These are phyloP conservation scores for Scomberomorus guttatus DNA, from an alignment of 2,797 vertebrate species.

Conservation along the genomic window DNA sequence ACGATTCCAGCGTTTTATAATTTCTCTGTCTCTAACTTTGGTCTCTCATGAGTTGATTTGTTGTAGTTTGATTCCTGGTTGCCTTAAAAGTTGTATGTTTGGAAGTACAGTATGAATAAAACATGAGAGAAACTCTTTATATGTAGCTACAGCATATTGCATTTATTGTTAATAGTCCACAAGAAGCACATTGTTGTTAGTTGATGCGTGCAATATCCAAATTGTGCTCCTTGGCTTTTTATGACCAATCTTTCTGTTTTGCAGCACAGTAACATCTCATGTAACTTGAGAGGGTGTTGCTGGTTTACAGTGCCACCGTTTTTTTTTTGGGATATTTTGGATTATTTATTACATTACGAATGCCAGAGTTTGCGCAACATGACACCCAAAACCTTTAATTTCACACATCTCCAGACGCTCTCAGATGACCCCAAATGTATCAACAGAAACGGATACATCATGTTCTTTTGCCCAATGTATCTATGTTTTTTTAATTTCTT, in stretches of 20 bases:
- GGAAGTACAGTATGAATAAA: conserved; percentile 22
- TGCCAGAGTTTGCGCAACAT: not conserved
- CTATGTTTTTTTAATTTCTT: too few species aligned
- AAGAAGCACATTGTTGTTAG: not conserved
- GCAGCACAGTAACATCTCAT: not conserved
- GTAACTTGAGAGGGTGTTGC: not conserved
- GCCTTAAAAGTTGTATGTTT: conserved; percentile 20
- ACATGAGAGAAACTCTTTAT: not conserved
- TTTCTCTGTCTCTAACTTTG: not conserved
- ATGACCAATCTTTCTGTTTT: not conserved
- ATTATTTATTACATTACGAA: not conserved
- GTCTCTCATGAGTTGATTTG: not conserved
- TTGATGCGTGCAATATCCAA: not conserved
- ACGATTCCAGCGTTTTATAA: not conserved
- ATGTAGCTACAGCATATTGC: not conserved
- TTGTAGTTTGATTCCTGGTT: conserved; percentile 13
- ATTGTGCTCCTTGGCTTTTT: not conserved
- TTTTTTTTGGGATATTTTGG: too few species aligned
- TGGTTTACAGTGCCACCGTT: not conserved
- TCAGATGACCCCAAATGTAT: not conserved
- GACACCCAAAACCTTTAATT: not conserved
- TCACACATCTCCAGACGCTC: not conserved
- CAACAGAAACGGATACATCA: not conserved
- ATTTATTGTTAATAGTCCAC: not conserved
- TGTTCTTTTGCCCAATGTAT: too few species aligned